A percentile compares a stretch with the other conserved stretches of the same genome.
Evolutionary conservation across 2,113 vertebrate genomes (phyloP).

Genomic region (Pagrus major): DNA sequence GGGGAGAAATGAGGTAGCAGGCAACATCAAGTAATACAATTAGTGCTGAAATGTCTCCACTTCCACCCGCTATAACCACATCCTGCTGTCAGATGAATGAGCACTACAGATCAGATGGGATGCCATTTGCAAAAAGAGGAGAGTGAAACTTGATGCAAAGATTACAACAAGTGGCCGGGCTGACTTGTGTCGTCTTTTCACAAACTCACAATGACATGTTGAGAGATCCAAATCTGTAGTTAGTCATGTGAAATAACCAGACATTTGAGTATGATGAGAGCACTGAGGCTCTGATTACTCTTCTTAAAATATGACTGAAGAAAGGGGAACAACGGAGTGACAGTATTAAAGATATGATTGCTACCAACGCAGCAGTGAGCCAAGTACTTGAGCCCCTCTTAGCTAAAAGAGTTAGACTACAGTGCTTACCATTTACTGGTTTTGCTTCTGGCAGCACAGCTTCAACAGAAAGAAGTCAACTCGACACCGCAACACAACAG

Average conservation of each 20-base stretch:
- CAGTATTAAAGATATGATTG: not conserved
- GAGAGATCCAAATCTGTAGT: not conserved
- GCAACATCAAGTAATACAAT: slow-evolving; percentile 3
- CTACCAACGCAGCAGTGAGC: not conserved
- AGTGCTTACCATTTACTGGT: not conserved
- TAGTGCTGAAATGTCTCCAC: slow-evolving; percentile 22
- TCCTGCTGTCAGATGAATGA: slow-evolving; percentile 43
- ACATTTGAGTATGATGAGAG: not conserved
- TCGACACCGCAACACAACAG: not conserved
- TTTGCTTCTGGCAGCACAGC: not conserved
- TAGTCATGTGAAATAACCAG: not conserved
- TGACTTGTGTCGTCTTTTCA: not conserved
- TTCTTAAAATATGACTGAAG: not conserved
- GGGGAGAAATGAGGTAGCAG: not conserved
- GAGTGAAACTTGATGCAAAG: slow-evolving; percentile 8
- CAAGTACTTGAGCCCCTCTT: not conserved
- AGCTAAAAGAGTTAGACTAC: not conserved
- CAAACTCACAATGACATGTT: not conserved
- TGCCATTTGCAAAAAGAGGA: not conserved
- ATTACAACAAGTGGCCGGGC: not conserved
- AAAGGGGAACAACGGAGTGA: not conserved
- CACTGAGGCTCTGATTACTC: too few species aligned
- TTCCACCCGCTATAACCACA: slow-evolving; percentile 50
- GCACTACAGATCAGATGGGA: slow-evolving; percentile 23
- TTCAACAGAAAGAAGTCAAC: not conserved